phyloP scores from a whole-genome alignment of 2,888 invertebrate genomes.

The Drosophila pseudotalamancana region DNA sequence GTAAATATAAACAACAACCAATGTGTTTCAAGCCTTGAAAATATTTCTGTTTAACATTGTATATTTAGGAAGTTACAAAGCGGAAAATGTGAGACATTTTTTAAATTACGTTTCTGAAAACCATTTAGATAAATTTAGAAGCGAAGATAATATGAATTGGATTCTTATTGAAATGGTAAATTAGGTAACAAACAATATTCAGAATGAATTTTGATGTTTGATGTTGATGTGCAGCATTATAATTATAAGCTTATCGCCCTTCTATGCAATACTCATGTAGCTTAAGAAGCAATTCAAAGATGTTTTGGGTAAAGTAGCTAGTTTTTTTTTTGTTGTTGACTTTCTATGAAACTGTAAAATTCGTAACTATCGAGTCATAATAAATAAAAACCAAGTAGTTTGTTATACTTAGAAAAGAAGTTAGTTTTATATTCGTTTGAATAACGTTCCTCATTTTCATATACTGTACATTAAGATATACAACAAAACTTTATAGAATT shows the following conservation, averaged over 20 bases:
- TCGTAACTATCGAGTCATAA: too few relatives aligned
- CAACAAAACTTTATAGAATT: neutral
- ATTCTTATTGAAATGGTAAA: neutral
- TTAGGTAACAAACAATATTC: too few relatives aligned
- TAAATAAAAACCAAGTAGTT: too few relatives aligned
- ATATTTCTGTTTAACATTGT: slow-evolving; percentile 15
- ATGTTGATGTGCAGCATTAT: too few relatives aligned
- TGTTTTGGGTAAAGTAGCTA: neutral
- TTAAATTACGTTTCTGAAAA: neutral
- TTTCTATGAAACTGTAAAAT: too few relatives aligned
- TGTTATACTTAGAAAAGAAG: too few relatives aligned
- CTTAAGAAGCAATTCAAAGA: neutral
- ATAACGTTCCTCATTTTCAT: too few relatives aligned
- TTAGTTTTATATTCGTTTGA: too few relatives aligned
- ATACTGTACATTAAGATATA: too few relatives aligned
- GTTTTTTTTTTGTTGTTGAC: neutral
- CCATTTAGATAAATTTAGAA: neutral
- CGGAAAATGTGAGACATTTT: slow-evolving; percentile 8
- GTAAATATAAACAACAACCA: slow-evolving; percentile 5
- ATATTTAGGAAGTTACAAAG: slow-evolving; percentile 22
- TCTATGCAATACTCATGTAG: slow-evolving; percentile 4
- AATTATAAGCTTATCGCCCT: too few relatives aligned
- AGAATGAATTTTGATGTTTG: too few relatives aligned
- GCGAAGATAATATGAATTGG: neutral
- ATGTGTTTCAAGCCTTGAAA: slow-evolving; percentile 19